A percentile compares a stretch with the other conserved stretches of the same genome.
These are phyloP conservation scores for Tinamus guttatus DNA, from an alignment of 2,113 vertebrate species.

Conservation along the genomic window DNA sequence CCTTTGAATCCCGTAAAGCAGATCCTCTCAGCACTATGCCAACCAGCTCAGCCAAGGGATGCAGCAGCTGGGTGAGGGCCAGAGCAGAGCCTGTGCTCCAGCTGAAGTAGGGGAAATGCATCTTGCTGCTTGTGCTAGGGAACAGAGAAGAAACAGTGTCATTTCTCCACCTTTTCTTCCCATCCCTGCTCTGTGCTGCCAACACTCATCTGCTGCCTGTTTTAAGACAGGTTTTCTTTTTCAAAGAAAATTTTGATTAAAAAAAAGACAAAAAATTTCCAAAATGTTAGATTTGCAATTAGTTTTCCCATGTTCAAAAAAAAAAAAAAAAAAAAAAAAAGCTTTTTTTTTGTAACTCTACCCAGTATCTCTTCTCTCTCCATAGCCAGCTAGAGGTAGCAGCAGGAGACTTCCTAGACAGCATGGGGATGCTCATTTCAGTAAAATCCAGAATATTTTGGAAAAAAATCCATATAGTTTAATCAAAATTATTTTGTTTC, in stretches of 20 bases:
- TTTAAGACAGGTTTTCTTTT: neutral
- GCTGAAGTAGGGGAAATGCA: neutral
- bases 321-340: neutral
- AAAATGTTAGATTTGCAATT: neutral
- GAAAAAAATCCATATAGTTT: neutral
- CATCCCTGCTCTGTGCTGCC: accelerated
- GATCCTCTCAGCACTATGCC: neutral
- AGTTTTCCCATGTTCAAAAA: neutral
- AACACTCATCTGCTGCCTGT: neutral
- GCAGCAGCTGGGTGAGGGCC: slow-evolving; percentile 27
- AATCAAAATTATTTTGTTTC: neutral
- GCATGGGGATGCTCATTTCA: neutral
- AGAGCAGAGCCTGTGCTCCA: neutral
- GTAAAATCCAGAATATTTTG: neutral
- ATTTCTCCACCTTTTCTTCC: slow-evolving; percentile 10
- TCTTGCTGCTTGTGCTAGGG: neutral
- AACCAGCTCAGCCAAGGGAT: neutral
- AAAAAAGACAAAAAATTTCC: too few relatives aligned
- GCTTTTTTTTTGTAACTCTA: neutral
- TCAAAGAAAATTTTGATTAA: too few relatives aligned
- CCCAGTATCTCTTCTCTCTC: neutral
- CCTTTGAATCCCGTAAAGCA: slow-evolving; percentile 11
- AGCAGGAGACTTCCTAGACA: neutral
- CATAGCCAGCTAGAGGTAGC: neutral
- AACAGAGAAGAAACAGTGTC: neutral